phyloP scores from a whole-genome alignment of 2,113 vertebrate species.

The Dicentrarchus labrax region DNA sequence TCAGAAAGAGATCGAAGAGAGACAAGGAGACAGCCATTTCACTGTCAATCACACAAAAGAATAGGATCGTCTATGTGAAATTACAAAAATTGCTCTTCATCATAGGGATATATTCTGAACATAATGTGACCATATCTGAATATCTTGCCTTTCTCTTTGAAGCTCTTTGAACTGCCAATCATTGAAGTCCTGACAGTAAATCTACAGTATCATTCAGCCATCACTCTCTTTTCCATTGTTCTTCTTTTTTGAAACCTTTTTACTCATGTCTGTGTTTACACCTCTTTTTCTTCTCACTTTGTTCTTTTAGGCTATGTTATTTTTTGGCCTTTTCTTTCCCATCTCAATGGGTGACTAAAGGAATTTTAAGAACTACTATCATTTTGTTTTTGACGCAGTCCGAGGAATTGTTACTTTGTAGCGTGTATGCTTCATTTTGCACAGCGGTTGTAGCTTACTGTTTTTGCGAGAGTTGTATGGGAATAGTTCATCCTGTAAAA shows the following conservation, averaged over 20 bases:
- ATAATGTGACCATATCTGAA: slow-evolving; percentile 53
- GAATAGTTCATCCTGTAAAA: not conserved
- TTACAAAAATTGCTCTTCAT: slow-evolving; percentile 55
- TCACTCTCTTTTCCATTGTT: not conserved
- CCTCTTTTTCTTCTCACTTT: slow-evolving; percentile 29
- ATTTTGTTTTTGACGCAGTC: slow-evolving; percentile 9
- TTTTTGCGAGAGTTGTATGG: not conserved
- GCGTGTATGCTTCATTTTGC: not conserved
- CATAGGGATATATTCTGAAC: slow-evolving; percentile 38
- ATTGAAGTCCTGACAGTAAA: slow-evolving; percentile 30
- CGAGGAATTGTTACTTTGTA: not conserved
- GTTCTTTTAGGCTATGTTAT: slow-evolving; percentile 25
- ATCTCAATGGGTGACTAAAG: slow-evolving; percentile 20
- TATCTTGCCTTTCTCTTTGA: slow-evolving; percentile 43
- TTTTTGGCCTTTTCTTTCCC: not conserved
- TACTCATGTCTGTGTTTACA: slow-evolving; percentile 29
- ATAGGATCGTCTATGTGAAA: slow-evolving; percentile 26
- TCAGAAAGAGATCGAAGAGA: not conserved
- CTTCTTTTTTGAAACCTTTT: slow-evolving; percentile 29
- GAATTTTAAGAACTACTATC: slow-evolving; percentile 9
- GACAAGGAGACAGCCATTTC: slow-evolving; percentile 20
- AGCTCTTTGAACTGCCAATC: slow-evolving; percentile 69
- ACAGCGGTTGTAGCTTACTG: not conserved
- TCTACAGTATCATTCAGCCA: slow-evolving; percentile 35
- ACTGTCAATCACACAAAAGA: slow-evolving; percentile 37